Evolutionary conservation across 1,140 invertebrate species (phyloP).

Genomic region (Drosophila miranda): DNA sequence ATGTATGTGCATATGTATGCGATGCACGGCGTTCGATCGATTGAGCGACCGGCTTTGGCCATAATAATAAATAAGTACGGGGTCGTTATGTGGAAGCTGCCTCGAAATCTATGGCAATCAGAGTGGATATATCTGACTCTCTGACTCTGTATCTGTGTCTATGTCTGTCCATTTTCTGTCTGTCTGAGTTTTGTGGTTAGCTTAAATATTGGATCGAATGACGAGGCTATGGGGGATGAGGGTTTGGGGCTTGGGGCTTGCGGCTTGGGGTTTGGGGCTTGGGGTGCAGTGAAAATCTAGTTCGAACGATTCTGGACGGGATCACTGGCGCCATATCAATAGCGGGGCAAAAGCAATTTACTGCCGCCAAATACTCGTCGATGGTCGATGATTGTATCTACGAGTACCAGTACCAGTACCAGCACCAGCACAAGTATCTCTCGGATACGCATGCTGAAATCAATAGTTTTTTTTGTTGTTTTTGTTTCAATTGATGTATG

Average conservation of each 20-base stretch:
- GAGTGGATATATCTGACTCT: constrained; percentile 28
- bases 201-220: constrained; percentile 38
- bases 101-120: constrained; percentile 39
- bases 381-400: constrained; percentile 13
- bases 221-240: constrained; percentile 16
- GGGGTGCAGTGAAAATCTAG: constrained; percentile 38
- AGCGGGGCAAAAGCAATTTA: constrained; percentile 27
- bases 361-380: constrained; percentile 3
- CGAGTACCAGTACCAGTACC: background rate
- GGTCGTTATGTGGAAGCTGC: constrained; percentile 39
- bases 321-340: constrained; percentile 51
- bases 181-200: constrained; percentile 30
- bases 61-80: constrained; percentile 46
- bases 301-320: constrained; percentile 34
- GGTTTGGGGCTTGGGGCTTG: background rate
- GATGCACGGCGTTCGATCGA: background rate
- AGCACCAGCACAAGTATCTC: background rate
- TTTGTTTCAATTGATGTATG: constrained; percentile 58
- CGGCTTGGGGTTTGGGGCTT: constrained; percentile 4
- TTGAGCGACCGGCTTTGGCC: constrained; percentile 31
- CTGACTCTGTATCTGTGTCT: constrained; percentile 1
- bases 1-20: constrained; percentile 33
- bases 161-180: background rate
- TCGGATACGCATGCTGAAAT: constrained; percentile 18
- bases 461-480: constrained; percentile 13